Percentiles rank a stretch among this genome's conserved stretches.
Evolutionary conservation across 1,140 invertebrate genomes (phyloP).

Genomic region (Reticulitermes speratus): DNA sequence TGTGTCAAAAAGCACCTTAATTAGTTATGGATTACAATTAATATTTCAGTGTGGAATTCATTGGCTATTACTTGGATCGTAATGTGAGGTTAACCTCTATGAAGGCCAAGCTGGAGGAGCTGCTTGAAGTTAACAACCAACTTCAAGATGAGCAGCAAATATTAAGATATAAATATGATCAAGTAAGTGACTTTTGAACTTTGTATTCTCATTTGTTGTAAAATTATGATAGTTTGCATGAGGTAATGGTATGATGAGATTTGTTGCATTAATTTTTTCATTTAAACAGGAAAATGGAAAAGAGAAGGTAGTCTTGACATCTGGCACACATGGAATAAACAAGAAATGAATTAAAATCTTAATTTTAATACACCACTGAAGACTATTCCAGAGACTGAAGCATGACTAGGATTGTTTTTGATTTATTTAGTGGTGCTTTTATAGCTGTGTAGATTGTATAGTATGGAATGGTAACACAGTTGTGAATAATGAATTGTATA

Average conservation of each 20-base stretch:
- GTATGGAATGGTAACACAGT: too few species aligned
- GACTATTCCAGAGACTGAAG: too few species aligned
- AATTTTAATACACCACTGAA: too few species aligned
- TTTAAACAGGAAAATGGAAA: neutral
- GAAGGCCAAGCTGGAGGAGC: conserved; percentile 70
- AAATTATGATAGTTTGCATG: neutral
- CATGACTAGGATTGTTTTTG: too few species aligned
- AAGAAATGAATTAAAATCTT: too few species aligned
- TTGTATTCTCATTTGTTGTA: neutral
- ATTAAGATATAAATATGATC: conserved; percentile 74
- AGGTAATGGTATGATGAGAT: neutral
- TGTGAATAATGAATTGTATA: too few species aligned
- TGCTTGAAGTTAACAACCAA: conserved; percentile 72
- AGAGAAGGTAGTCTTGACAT: neutral
- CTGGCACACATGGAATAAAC: too few species aligned
- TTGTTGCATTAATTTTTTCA: too few species aligned
- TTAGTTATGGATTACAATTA: neutral
- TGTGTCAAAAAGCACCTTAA: too few species aligned
- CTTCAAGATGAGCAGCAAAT: conserved; percentile 69
- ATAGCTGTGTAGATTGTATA: too few species aligned
- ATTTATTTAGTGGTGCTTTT: too few species aligned
- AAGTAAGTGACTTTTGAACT: conserved; percentile 49
- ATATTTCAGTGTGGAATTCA: conserved; percentile 81
- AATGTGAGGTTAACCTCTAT: conserved; percentile 75
- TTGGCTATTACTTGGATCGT: conserved; percentile 89